Evolutionary conservation across 2,888 invertebrate genomes (phyloP), one percentile per base, ranked within the genome.

Genomic region (Hydroisotoma schaefferi): DNA sequence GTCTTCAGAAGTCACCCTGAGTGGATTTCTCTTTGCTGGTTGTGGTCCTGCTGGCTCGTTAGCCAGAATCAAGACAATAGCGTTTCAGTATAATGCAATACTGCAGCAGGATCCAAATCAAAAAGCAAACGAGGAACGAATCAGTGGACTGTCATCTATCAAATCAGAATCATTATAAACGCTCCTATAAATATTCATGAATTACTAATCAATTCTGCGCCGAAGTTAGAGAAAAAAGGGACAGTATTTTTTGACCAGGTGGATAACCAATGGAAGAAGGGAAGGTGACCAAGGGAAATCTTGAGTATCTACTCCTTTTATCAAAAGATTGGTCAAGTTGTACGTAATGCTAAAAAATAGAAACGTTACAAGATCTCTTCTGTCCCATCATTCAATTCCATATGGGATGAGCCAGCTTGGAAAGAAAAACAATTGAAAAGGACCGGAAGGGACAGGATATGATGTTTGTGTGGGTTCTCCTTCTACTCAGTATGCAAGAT

Each of bases 131-230:
- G n/a, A n/a, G n/a, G n/a, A n/a, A n/a, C n/a, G 33, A 15, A 33
- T 33, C 6, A 10, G 40, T 40, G 15, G 40, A 20, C 15, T 20
- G 20, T 15, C 40, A 40, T 40, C 15, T 15, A 40, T 40, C 40
- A 40, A 18, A 20, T 20, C 15, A 40, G 15, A 15, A 40, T 18
- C 40, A 18, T 40, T 40, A 18, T 15, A 40, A 15, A 40, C 20
- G 15, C 20, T 15, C 40, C 15, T 40, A 40, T 40, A 40, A 40
- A 40, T 40, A 40, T 40, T 40, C 40, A 40, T 40, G 40, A 40
- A 40, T 40, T 15, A 40, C n/a, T 40, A 15, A 18, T 40, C 40
- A 40, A 40, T 20, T 40, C 40, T 40, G 8, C 4, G n/a, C n/a
- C n/a, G 40, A 20, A 15, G n/a, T 40, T 20, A 18, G 40, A 40